These are phyloP conservation scores for Azorinus chamasolen DNA, from an alignment of 2,888 invertebrate genomes.

Conservation along the genomic window DNA sequence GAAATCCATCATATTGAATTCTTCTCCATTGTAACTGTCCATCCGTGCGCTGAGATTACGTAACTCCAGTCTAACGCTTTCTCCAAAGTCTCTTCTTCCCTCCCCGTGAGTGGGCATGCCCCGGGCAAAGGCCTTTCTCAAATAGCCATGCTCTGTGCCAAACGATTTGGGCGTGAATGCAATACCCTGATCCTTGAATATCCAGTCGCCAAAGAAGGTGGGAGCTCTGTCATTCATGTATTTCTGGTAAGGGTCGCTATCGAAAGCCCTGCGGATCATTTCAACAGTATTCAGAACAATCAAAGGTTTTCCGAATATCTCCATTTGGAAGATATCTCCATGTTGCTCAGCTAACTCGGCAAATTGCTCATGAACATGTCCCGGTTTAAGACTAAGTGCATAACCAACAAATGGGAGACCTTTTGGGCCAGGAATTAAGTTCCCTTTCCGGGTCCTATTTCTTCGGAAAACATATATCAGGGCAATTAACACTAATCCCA, in stretches of 20 bases:
- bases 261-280: constrained; percentile 13
- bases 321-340: constrained; percentile 9
- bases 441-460: too few relatives aligned
- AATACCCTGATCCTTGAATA: neutral
- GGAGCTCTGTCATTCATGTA: constrained; percentile 11
- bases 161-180: neutral
- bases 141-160: constrained; percentile 1
- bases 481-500: too few relatives aligned
- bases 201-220: constrained; percentile 10
- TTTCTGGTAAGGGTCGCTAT: neutral
- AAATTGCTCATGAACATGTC: constrained; percentile 10
- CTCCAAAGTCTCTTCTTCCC: constrained; percentile 18
- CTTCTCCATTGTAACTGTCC: constrained; percentile 7
- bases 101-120: constrained; percentile 28
- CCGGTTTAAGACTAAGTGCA: constrained; percentile 4
- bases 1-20: constrained; percentile 8
- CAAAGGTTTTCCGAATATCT: constrained; percentile 1
- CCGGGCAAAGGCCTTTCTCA: constrained; percentile 14
- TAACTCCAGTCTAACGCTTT: constrained; percentile 1
- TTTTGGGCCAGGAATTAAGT: constrained; percentile 3
- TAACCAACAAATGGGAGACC: constrained; percentile 9
- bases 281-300: constrained; percentile 12
- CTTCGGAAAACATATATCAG: too few relatives aligned
- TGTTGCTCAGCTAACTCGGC: neutral
- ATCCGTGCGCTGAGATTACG: neutral